phyloP scores from a whole-genome alignment of 1,140 invertebrate species.

The Centruroides sculpturatus region DNA sequence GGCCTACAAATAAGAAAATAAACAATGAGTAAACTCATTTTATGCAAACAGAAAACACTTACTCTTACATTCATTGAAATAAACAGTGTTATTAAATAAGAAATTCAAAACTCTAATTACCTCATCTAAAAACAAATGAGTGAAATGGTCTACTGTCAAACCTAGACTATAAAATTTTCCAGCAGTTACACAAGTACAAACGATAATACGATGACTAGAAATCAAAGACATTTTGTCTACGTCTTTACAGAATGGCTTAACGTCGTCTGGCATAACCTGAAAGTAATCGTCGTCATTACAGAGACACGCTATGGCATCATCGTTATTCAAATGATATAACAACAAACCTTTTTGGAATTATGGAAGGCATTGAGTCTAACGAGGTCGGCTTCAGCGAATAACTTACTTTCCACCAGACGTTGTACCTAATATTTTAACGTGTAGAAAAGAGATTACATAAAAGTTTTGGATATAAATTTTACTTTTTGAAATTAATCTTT shows the following conservation, averaged over 20 bases:
- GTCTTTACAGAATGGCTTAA: conserved; percentile 50
- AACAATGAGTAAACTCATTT: neutral
- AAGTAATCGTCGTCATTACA: too few species aligned
- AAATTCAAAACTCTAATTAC: too few species aligned
- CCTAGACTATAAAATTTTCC: conserved; percentile 50
- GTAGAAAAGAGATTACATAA: too few species aligned
- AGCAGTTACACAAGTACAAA: conserved; percentile 62
- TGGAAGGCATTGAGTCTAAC: conserved; percentile 26
- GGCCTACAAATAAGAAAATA: conserved; percentile 31
- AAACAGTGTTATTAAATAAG: too few species aligned
- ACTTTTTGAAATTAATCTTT: too few species aligned
- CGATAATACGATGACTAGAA: conserved; percentile 55
- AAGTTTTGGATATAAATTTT: too few species aligned
- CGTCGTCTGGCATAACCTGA: conserved; percentile 24
- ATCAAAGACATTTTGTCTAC: conserved; percentile 33
- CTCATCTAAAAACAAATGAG: conserved; percentile 79
- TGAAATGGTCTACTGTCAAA: conserved; percentile 59
- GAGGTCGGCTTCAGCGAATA: conserved; percentile 17
- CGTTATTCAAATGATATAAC: too few species aligned
- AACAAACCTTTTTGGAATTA: conserved; percentile 21
- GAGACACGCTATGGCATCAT: too few species aligned
- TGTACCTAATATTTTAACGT: neutral
- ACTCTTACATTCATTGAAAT: too few species aligned
- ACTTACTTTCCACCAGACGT: conserved; percentile 4
- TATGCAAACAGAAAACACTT: too few species aligned